Conservation (phyloP, 2,113 vertebrate species). For the Thymallus thymallus region DNA sequence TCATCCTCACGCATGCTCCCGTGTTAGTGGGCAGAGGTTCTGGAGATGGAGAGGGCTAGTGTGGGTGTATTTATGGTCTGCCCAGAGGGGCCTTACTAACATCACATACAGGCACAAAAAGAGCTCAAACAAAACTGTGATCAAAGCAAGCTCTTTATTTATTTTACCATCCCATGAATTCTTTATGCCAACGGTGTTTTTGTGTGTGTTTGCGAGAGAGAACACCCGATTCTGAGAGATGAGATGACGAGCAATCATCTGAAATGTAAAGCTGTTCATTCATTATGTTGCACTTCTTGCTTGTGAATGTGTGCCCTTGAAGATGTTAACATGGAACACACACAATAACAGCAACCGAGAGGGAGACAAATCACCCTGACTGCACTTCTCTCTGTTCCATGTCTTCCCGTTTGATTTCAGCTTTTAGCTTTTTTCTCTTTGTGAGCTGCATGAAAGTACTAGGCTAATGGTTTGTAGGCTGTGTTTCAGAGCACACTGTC, state of each 20-base stretch:
- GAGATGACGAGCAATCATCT: neutral
- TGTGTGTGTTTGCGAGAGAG: neutral
- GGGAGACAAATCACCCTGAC: neutral
- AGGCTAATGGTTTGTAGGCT: neutral
- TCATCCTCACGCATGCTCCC: conserved; percentile 7
- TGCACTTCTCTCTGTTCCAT: neutral
- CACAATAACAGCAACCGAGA: neutral
- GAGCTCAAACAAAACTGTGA: neutral
- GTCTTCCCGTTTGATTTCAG: neutral
- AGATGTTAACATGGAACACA: neutral
- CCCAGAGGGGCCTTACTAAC: conserved; percentile 19
- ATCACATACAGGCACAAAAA: conserved; percentile 23
- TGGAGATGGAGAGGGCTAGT: conserved; percentile 16
- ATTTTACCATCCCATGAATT: conserved; percentile 30
- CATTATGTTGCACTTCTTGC: neutral
- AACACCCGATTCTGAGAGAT: too few relatives aligned
- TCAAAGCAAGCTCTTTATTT: conserved; percentile 19
- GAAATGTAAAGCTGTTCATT: neutral
- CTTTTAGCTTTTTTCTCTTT: neutral
- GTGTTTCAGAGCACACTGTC: neutral
- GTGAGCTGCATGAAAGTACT: neutral
- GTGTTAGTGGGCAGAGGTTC: conserved; percentile 3
- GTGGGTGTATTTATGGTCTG: conserved; percentile 37
- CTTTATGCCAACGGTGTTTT: neutral
- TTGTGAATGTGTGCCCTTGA: neutral